Conservation (phyloP, 2,113 vertebrate genomes). For the Amazona vittata region DNA sequence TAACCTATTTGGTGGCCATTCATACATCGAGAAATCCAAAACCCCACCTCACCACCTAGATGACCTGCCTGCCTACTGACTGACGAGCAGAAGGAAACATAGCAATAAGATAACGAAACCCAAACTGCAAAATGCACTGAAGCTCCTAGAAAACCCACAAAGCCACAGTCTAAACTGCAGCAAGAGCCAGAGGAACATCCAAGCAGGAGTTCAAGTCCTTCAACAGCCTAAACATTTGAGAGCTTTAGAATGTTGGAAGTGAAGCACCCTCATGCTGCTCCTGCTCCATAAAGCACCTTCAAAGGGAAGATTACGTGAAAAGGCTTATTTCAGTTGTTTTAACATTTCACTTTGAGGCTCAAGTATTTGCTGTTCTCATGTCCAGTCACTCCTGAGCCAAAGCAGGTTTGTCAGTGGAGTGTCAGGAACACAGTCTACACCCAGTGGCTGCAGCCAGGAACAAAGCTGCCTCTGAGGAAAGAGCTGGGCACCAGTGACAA, state of each 20-base stretch:
- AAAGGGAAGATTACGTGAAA: background rate
- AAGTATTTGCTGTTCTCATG: background rate
- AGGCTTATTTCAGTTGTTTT: constrained; percentile 2
- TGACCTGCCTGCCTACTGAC: background rate
- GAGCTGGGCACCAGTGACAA: background rate
- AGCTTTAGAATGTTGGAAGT: background rate
- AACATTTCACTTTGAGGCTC: background rate
- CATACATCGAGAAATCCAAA: background rate
- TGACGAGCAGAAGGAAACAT: background rate
- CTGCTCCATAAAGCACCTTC: constrained; percentile 8
- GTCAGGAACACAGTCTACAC: background rate
- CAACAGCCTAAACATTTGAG: background rate
- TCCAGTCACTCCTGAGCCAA: background rate
- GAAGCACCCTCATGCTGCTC: background rate
- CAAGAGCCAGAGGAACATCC: background rate
- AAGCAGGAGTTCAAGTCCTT: background rate
- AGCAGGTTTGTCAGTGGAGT: background rate
- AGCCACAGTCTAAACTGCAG: background rate
- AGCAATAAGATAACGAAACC: background rate
- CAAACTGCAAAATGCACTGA: background rate
- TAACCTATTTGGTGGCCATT: background rate
- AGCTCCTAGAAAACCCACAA: background rate
- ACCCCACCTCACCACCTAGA: background rate
- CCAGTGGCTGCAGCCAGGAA: background rate
- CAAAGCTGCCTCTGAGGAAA: background rate